phyloP scores from a whole-genome alignment of 2,888 invertebrate species.

The Drosophila sordidapex region DNA sequence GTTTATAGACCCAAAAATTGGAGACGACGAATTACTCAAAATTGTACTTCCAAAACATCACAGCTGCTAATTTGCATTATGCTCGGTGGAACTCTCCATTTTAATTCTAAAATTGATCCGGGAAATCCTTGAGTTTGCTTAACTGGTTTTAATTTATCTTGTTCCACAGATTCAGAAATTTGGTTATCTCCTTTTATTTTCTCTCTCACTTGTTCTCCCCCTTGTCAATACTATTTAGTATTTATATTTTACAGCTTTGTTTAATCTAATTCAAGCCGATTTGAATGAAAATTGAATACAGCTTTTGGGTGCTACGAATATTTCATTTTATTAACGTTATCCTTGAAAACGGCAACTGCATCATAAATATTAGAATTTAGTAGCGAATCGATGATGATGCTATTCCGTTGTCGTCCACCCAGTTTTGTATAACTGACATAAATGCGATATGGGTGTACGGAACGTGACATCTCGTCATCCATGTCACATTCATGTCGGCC shows the following conservation, averaged over 20 bases:
- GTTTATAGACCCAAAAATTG: background rate
- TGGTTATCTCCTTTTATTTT: background rate
- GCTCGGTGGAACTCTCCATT: background rate
- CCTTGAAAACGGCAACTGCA: background rate
- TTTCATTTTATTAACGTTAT: background rate
- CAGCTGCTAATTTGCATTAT: background rate
- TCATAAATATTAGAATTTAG: background rate
- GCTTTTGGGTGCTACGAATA: background rate
- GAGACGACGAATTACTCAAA: background rate
- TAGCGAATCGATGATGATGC: background rate
- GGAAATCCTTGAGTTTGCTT: background rate
- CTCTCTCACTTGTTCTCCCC: background rate
- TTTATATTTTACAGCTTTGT: background rate
- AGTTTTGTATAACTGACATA: background rate
- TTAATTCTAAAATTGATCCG: background rate
- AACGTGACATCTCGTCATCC: background rate
- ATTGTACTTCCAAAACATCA: background rate
- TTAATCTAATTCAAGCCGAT: background rate
- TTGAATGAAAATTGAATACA: background rate
- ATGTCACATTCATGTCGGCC: background rate
- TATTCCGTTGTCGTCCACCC: background rate
- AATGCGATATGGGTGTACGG: background rate
- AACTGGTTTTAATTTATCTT: background rate
- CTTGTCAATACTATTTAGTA: background rate
- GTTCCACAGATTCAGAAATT: background rate